Percentiles rank a stretch among this genome's conserved stretches.
Evolutionary conservation across 2,888 invertebrate genomes (phyloP).

Genomic region (Leucophenga maculata): DNA sequence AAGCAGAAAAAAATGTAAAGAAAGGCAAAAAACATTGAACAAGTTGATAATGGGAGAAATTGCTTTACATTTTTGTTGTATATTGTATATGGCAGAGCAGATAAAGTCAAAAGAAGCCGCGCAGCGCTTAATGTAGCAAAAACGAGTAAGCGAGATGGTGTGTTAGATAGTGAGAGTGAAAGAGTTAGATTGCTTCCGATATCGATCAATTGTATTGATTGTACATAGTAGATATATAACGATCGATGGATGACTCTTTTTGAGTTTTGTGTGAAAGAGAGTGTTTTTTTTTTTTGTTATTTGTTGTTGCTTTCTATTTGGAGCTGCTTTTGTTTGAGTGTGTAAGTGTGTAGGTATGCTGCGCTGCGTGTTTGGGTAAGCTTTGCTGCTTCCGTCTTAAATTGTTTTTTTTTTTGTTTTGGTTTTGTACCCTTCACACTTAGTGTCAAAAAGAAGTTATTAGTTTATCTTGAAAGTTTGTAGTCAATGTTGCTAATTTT

Average conservation of each 20-base stretch:
- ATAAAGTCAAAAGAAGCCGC: background rate
- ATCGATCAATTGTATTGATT: slow-evolving; percentile 44
- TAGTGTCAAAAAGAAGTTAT: too few species aligned
- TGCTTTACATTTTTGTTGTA: slow-evolving; percentile 31
- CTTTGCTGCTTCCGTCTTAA: slow-evolving; percentile 19
- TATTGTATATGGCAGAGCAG: slow-evolving; percentile 5
- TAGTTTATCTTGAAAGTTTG: too few species aligned
- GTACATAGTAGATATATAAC: too few species aligned
- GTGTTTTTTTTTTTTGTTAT: background rate
- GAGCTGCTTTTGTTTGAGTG: slow-evolving; percentile 44
- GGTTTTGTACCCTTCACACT: background rate
- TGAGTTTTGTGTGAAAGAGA: background rate
- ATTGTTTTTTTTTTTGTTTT: slow-evolving; percentile 29
- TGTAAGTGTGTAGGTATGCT: slow-evolving; percentile 5
- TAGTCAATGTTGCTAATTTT: too few species aligned
- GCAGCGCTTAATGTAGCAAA: background rate
- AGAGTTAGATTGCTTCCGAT: slow-evolving; percentile 42
- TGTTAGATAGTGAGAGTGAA: background rate
- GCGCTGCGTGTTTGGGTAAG: too few species aligned
- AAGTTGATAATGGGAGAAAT: slow-evolving; percentile 33
- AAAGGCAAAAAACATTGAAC: background rate
- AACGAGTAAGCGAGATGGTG: background rate
- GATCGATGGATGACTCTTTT: background rate
- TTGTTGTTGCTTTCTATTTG: slow-evolving; percentile 13
- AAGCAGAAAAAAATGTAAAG: slow-evolving; percentile 13